Evolutionary conservation across 2,113 vertebrate species (phyloP), one percentile per base, ranked within the genome.

Genomic region (Clarias batrachus): DNA sequence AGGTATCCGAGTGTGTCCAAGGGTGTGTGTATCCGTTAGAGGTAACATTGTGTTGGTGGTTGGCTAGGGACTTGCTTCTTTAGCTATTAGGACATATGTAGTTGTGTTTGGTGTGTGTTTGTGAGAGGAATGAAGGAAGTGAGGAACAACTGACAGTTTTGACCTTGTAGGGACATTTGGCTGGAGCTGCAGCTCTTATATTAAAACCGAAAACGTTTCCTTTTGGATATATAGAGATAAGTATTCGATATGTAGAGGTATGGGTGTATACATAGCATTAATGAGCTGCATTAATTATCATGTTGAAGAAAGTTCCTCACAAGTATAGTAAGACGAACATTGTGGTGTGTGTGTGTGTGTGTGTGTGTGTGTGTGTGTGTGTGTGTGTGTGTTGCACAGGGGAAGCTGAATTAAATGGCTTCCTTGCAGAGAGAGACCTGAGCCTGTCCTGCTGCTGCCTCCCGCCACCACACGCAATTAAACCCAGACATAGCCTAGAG

Each of bases 341-440:
- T 80, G 63, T 86, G 70, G 11, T 80, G 63, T 86, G 70, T 82
- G 68, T 63, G 54, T 74, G 57, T 60, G 65, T 86, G 79, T 82
- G 79, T 70, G 77, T 86, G 77, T 82, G 68, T 65, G 85, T 81
- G 63, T 86, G 78, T 86, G 86, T 78, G 66, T 83, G 84, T 78
- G 76, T 60, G 84, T 52, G 37, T 65, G 84, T 66, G 83, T 71
- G 83, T 79, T 65, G 70, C 65, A 52, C 71, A 86, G 33, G 86
- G 86, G 88, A 86, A 82, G 88, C 48, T 80, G 84, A 86, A 90
- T 90, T 90, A 90, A 89, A 90, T 89, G 86, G 88, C 90, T 90
- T 90, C 86, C 90, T 89, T 80, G 82, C 86, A 52, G 76, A 82
- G 80, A 88, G 87, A 90, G 89, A 90, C 89, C 89, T 90, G 89